These are phyloP conservation scores for Sarcoramphus papa DNA, from an alignment of 2,797 vertebrate species.

Conservation along the genomic window DNA sequence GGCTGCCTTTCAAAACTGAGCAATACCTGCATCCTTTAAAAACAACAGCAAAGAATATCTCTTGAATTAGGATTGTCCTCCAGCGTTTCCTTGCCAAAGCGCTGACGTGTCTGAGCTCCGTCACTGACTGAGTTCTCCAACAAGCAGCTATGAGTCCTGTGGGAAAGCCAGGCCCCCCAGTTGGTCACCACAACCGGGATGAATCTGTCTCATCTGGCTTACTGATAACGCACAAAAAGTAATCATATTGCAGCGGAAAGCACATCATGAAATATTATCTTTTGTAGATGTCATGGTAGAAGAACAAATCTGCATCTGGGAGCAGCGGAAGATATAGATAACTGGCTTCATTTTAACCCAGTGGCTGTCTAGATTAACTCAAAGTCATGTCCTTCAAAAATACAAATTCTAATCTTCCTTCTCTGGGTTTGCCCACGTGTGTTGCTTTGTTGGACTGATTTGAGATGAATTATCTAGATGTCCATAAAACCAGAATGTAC, in stretches of 20 bases:
- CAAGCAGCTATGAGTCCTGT: fast-evolving
- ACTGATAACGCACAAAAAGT: background rate
- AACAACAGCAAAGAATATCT: background rate
- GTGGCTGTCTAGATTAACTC: background rate
- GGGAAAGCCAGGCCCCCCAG: background rate
- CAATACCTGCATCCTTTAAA: background rate
- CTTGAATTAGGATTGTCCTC: background rate
- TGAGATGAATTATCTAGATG: background rate
- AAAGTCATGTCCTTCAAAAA: background rate
- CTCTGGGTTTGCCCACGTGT: background rate
- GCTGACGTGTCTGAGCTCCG: fast-evolving
- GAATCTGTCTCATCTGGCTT: background rate
- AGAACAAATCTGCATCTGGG: background rate
- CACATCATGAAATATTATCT: background rate
- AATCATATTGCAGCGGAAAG: background rate
- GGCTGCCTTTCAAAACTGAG: background rate
- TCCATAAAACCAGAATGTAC: background rate
- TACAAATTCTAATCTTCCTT: background rate
- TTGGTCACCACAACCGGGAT: background rate
- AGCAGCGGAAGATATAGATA: background rate
- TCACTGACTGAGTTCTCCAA: background rate
- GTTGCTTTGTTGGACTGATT: background rate
- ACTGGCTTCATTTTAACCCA: background rate
- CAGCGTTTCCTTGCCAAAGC: background rate
- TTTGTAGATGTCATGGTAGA: background rate